Evolutionary conservation across 2,888 invertebrate species (phyloP).

Genomic region (Andrena marginata): DNA sequence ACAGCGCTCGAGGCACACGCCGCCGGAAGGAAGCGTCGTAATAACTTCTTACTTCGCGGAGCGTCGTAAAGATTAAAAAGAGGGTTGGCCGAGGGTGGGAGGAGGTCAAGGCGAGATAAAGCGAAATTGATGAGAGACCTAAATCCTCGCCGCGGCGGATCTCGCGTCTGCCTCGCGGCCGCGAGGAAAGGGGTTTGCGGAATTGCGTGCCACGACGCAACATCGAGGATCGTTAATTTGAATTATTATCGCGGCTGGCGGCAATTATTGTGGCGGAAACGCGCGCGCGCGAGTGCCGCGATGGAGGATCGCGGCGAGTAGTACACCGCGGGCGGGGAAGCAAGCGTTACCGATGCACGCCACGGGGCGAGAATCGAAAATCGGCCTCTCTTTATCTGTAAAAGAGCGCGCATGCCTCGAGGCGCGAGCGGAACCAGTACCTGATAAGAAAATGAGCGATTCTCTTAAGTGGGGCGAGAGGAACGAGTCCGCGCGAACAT

Average conservation of each 20-base stretch:
- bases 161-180: conserved; percentile 27
- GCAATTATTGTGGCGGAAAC: conserved; percentile 43
- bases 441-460: conserved; percentile 29
- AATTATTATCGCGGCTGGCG: conserved; percentile 47
- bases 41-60: conserved; percentile 49
- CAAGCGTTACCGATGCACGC: conserved; percentile 41
- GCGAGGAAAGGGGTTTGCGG: conserved; percentile 27
- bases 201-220: conserved; percentile 26
- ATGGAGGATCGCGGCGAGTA: conserved; percentile 31
- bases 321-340: neutral
- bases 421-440: conserved; percentile 30
- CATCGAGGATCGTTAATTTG: conserved; percentile 50
- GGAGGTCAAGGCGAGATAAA: conserved; percentile 52
- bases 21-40: conserved; percentile 55
- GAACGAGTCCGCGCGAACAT: conserved; percentile 41
- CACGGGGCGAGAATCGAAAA: conserved; percentile 52
- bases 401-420: conserved; percentile 43
- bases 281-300: neutral
- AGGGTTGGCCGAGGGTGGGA: conserved; percentile 2
- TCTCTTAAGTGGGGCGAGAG: conserved; percentile 13
- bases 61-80: conserved; percentile 50
- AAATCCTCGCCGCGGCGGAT: conserved; percentile 46
- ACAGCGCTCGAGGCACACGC: conserved; percentile 40
- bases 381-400: conserved; percentile 41
- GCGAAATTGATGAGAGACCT: conserved; percentile 55